Evolutionary conservation across 1,140 invertebrate genomes (phyloP), one percentile per base, ranked within the genome.

Genomic region (Drosophila arizonae): DNA sequence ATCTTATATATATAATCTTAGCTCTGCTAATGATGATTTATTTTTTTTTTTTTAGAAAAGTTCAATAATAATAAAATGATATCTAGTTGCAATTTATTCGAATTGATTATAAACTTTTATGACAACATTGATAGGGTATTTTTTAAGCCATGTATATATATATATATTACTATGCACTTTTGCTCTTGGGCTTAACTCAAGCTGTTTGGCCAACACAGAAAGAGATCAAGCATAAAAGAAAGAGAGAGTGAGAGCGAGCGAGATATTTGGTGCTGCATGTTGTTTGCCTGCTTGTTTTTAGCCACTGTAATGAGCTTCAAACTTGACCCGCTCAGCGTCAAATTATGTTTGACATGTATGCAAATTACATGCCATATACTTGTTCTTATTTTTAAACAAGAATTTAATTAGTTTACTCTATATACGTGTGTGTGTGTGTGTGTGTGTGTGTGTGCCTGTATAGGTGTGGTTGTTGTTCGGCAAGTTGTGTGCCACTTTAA

Each of bases 271-370:
- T 15, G 24, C n/a, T 61, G 6, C 30, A 48, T 9, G 45, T 26
- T 61, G 58, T 74, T 67, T 61, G 15, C 39, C 55, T 69, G 33
- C 70, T 75, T 56, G 70, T 77, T 52, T 48, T 71, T 77, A 65
- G 54, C 50, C 45, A 51, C 72, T 64, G 62, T 82, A 82, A 88
- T 87, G 70, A 87, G 76, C 62, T 50, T 48, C 73, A 28, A 70
- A 60, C 62, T 63, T 45, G 46, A 28, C 21, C 63, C 58, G 72
- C 62, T 64, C 68, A 68, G 60, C 81, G 71, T 51, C 65, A 72
- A 74, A 68, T 63, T 72, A 54, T 62, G 51, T 79, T 77, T 82
- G 60, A 73, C 72, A 79, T 74, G 62, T 87, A 45, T 56, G 60
- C 66, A 70, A 82, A 86, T 81, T 72, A 21, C 61, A 24, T 55